Evolutionary conservation across 2,113 vertebrate species (phyloP).

Genomic region (Mungos mungo): DNA sequence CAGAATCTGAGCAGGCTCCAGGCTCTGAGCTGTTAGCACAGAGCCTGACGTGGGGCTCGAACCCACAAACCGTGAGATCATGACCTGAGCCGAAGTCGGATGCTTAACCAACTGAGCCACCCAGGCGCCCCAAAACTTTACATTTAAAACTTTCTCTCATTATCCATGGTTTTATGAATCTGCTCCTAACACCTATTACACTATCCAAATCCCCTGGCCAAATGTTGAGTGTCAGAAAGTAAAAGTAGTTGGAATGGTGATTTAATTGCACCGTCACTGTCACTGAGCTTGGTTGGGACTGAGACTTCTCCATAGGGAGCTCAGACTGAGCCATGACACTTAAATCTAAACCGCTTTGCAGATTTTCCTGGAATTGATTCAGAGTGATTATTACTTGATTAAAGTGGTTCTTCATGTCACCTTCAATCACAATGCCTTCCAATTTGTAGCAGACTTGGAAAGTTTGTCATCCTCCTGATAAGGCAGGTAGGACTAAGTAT

Average conservation of each 20-base stretch:
- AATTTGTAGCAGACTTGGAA: constrained; percentile 33
- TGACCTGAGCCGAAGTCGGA: too few relatives aligned
- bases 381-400: constrained; percentile 81
- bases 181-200: background rate
- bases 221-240: background rate
- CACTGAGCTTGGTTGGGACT: constrained; percentile 42
- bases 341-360: constrained; percentile 75
- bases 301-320: constrained; percentile 31
- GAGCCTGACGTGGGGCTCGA: too few relatives aligned
- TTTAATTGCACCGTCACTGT: constrained; percentile 24
- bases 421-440: constrained; percentile 72
- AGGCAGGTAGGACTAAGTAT: constrained; percentile 52
- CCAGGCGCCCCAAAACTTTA: too few relatives aligned
- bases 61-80: too few relatives aligned
- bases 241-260: background rate
- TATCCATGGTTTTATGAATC: background rate
- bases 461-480: constrained; percentile 67
- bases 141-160: background rate
- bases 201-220: background rate
- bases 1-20: too few relatives aligned
- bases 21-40: too few relatives aligned
- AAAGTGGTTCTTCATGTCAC: constrained; percentile 73
- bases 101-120: too few relatives aligned
- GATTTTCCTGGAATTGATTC: constrained; percentile 76
- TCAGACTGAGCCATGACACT: constrained; percentile 59